Evolutionary conservation across 2,888 invertebrate genomes (phyloP), one percentile per base, ranked within the genome.

Genomic region (Anagyrus pseudococci): DNA sequence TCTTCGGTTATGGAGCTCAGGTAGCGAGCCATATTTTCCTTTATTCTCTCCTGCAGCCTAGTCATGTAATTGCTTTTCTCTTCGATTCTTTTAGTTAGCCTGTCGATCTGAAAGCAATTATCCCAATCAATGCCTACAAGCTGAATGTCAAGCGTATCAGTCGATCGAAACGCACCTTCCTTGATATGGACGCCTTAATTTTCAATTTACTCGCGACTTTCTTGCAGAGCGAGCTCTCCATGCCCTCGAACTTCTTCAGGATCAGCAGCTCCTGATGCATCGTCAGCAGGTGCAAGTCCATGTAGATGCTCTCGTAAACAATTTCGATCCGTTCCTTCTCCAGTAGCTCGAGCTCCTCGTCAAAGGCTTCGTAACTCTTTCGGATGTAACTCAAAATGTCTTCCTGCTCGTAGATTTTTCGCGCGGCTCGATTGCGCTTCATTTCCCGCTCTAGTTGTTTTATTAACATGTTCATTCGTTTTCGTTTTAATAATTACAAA

Each of bases 181-280:
- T 57, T 19, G 64, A 70, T 4, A 72, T n/a, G 6, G 20, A 8
- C 2, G 57, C 57, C 65, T 84, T 85, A 69, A 85, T 84, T 73
- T 80, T 82, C 64, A 84, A 75, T 64, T 85, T 87, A 0, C 76
- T 80, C 61, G 85, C 84, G 15, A 89, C 87, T 77, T 85, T 85
- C 62, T 85, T 84, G 22, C 85, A 83, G 13, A 92, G 79, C 48
- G 82, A 76, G 67, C 88, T 86, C 78, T 93, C 93, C 40, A 86
- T 85, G 2, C 86, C 83, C 75, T 93, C 92, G 71, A 88, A 92
- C 44, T 89, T 87, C 71, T 88, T 89, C 13, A 93, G 77, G 19
- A 93, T 87, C 49, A 88, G 84, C 74, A 93, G 82, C 77, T 93
- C 93, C 75, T 91, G 88, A 71, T 91, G 88, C 20, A 92, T 74